phyloP scores from a whole-genome alignment of 2,888 invertebrate genomes.

The Hydropsyche betteni region DNA sequence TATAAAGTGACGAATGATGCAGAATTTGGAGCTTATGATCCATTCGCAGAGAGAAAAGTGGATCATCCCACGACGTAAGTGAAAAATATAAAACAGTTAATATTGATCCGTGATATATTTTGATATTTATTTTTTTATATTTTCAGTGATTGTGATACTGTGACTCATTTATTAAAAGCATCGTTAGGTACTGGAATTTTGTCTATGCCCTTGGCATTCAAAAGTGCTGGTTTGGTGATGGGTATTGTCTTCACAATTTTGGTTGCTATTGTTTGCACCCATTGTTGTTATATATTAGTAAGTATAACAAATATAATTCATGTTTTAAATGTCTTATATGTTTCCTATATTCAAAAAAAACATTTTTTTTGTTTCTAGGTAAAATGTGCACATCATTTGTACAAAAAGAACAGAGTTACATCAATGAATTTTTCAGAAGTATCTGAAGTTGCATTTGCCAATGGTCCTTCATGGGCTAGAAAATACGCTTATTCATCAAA shows the following conservation, averaged over 20 bases:
- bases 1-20: conserved; percentile 73
- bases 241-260: conserved; percentile 86
- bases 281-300: conserved; percentile 92
- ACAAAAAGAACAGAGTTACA: conserved; percentile 74
- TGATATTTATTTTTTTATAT: background rate
- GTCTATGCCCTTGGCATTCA: conserved; percentile 93
- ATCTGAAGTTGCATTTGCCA: conserved; percentile 79
- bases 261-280: conserved; percentile 90
- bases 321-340: background rate
- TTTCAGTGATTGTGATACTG: conserved; percentile 86
- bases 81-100: background rate
- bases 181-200: conserved; percentile 96
- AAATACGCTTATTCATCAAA: conserved; percentile 72
- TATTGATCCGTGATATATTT: background rate
- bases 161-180: conserved; percentile 94
- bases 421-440: conserved; percentile 88
- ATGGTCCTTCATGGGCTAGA: conserved; percentile 77
- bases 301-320: conserved; percentile 55
- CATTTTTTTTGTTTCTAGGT: conserved; percentile 65
- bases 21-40: conserved; percentile 75
- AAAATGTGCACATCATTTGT: conserved; percentile 83
- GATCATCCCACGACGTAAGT: conserved; percentile 85
- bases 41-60: conserved; percentile 75
- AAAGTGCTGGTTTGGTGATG: conserved; percentile 83
- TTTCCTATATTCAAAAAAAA: too few species aligned